A percentile compares a stretch with the other conserved stretches of the same genome.
These are phyloP conservation scores for Achatina immaculata DNA, from an alignment of 1,140 invertebrate species.

Conservation along the genomic window DNA sequence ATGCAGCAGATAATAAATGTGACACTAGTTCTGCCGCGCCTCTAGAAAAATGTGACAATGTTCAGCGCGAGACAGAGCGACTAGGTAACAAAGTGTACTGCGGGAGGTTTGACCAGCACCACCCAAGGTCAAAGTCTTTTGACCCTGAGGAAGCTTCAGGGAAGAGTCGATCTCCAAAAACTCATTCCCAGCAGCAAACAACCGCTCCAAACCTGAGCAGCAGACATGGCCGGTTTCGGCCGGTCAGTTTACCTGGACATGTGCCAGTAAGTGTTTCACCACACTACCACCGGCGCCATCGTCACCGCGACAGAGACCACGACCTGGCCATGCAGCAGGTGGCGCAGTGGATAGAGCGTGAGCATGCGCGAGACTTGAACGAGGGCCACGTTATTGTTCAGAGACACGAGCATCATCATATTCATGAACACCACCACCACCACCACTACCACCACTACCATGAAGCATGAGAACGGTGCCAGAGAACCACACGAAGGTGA, in stretches of 20 bases:
- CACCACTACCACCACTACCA: constrained; percentile 83
- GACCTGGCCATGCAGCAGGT: constrained; percentile 80
- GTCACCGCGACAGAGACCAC: constrained; percentile 80
- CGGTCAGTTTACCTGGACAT: constrained; percentile 59
- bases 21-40: not conserved
- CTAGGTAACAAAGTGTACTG: constrained; percentile 19
- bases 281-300: constrained; percentile 75
- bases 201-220: constrained; percentile 42
- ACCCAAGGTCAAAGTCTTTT: constrained; percentile 62
- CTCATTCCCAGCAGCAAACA: constrained; percentile 37
- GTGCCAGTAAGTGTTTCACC: constrained; percentile 62
- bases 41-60: constrained; percentile 53
- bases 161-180: not conserved
- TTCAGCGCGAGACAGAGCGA: constrained; percentile 49
- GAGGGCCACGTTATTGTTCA: constrained; percentile 65
- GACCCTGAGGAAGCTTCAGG: constrained; percentile 56
- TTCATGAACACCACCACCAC: constrained; percentile 87
- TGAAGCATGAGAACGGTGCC: constrained; percentile 60
- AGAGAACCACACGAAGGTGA: not conserved
- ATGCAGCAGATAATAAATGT: not conserved
- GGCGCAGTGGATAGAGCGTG: constrained; percentile 72
- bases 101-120: constrained; percentile 39
- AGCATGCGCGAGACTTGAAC: constrained; percentile 63
- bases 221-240: constrained; percentile 54
- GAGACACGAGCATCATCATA: constrained; percentile 77